These are phyloP conservation scores for Dipodomys ordii DNA, from an alignment of 2,113 vertebrate genomes.

Conservation along the genomic window DNA sequence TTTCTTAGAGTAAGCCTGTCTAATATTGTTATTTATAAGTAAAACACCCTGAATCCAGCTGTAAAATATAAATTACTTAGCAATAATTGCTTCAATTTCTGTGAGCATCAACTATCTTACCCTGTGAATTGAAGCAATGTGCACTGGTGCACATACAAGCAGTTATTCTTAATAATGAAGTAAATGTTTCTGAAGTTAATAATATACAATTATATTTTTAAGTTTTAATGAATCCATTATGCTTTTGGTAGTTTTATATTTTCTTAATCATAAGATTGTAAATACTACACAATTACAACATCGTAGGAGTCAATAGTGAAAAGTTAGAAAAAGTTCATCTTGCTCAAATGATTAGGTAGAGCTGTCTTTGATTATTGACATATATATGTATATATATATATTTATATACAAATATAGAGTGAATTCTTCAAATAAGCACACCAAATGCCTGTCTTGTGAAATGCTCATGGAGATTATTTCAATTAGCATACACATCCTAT, in stretches of 20 bases:
- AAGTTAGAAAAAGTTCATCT: neutral
- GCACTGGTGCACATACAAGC: neutral
- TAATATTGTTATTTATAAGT: neutral
- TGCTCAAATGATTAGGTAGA: neutral
- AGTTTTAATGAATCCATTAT: neutral
- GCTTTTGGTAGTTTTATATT: neutral
- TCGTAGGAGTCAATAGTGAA: neutral
- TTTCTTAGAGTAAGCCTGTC: neutral
- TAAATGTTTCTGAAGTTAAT: neutral
- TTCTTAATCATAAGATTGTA: conserved; percentile 6
- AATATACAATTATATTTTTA: conserved; percentile 26
- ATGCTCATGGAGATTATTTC: no score
- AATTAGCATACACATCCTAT: no score
- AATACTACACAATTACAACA: neutral
- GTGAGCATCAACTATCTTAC: neutral
- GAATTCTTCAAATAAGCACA: no score
- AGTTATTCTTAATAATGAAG: neutral
- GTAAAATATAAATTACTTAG: neutral
- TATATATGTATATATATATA: neutral
- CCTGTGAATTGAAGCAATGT: neutral
- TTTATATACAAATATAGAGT: neutral
- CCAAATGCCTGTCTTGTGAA: no score
- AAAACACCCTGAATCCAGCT: neutral
- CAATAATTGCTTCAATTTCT: neutral
- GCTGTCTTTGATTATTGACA: neutral